Percentiles rank a stretch among this genome's conserved stretches.
These are phyloP conservation scores for Chironex yamaguchii DNA, from an alignment of 30 jellyfish, hydroid and myxozoan genomes.

Conservation along the genomic window DNA sequence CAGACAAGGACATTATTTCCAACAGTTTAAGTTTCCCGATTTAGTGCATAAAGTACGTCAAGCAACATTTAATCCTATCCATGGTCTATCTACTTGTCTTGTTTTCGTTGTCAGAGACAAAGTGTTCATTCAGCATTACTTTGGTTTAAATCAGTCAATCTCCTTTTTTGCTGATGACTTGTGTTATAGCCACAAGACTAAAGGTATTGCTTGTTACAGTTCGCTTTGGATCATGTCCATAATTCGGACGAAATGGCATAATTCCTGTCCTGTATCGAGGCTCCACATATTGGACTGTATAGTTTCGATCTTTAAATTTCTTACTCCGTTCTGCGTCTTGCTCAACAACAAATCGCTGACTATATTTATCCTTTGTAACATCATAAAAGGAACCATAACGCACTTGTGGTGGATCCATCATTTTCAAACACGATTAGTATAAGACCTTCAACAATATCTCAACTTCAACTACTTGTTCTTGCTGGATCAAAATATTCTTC, in stretches of 20 bases:
- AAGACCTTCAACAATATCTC: no score
- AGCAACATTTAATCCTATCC: no score
- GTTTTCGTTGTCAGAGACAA: no score
- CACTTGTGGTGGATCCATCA: neutral
- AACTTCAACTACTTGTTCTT: no score
- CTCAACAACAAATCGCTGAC: neutral
- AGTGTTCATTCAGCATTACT: no score
- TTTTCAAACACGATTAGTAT: no score
- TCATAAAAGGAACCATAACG: neutral
- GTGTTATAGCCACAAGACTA: neutral
- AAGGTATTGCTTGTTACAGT: neutral
- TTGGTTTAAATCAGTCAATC: no score
- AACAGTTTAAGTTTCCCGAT: no score
- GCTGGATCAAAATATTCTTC: no score
- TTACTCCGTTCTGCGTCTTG: neutral
- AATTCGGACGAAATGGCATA: neutral
- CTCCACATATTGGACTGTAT: neutral
- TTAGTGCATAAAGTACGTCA: no score
- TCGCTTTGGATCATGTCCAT: neutral
- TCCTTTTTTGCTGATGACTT: neutral
- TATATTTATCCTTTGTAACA: neutral
- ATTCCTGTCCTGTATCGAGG: neutral
- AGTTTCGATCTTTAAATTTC: neutral
- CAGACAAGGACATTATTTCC: no score
- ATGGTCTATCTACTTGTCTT: no score